Evolutionary conservation across 2,113 vertebrate species (phyloP), one percentile per base, ranked within the genome.

Genomic region (Tauraco erythrolophus): DNA sequence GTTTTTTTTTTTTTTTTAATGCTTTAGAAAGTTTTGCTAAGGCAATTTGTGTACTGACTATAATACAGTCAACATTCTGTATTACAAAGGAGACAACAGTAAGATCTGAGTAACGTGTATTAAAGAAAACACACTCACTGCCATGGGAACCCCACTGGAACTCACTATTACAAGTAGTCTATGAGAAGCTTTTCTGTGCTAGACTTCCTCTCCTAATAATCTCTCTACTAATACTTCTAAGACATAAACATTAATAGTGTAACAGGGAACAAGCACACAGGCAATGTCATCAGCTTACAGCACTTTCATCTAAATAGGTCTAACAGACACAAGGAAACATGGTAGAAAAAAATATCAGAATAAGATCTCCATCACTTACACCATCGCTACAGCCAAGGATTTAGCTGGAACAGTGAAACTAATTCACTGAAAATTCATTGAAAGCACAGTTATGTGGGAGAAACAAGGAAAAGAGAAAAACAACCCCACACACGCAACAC

Each of bases 21-120:
- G 28, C 48, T 95, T 77, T 45, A n/a, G 50, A 86, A 88, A 69
- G 28, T 89, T 92, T 96, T 81, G 84, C 93, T 95, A 95, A 74
- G 89, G 84, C 89, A 93, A 72, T 53, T 93, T 71, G 74, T 48
- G 14, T 72, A 69, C 13, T 71, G 86, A 54, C 83, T 81, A 43
- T 7, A 84, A 70, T 28, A 78, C 41, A 87, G 68, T 22, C 60
- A 87, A 31, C 35, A 77, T 1, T 3, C 31, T 65, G 65, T 10
- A 71, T 69, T 93, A 75, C 8, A 33, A 71, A 74, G 84, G 62
- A 4, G 48, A 90, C 88, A 93, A 94, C 39, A 66, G 83, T 75
- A 56, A 86, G 58, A 91, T 68, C 76, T 86, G 56, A 81, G 51
- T 86, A 81, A 92, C 23, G 33, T 75, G 88, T 82, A 60, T 58